Evolutionary conservation across 1,140 invertebrate genomes (phyloP).

Genomic region (Temnothorax curvispinosus): DNA sequence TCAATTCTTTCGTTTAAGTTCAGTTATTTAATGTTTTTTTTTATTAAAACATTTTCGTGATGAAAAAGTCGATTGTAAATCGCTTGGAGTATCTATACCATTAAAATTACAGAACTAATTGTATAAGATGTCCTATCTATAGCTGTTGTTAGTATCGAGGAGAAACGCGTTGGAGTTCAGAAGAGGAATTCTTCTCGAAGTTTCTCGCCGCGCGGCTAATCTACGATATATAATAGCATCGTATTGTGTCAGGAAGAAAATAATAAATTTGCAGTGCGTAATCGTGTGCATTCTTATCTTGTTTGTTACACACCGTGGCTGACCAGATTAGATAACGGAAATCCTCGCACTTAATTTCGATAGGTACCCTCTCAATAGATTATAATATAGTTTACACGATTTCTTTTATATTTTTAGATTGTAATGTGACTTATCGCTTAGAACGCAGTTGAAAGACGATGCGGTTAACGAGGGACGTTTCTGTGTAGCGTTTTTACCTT

Average conservation of each 20-base stretch:
- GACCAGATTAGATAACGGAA: constrained; percentile 26
- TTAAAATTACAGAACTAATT: neutral
- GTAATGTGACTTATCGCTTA: neutral
- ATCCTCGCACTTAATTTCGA: constrained; percentile 31
- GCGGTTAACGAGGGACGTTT: neutral
- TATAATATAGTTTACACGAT: constrained; percentile 4
- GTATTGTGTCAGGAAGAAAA: constrained; percentile 6
- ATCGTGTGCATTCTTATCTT: constrained; percentile 11
- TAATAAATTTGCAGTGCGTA: constrained; percentile 17
- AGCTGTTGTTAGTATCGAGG: neutral
- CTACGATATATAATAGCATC: neutral
- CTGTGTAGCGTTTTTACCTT: constrained; percentile 18
- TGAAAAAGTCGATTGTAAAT: neutral
- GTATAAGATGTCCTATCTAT: neutral
- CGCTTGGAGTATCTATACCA: neutral
- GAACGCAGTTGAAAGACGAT: neutral
- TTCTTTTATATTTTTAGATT: neutral
- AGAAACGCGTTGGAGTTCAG: neutral
- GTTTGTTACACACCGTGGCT: neutral
- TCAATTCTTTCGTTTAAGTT: neutral
- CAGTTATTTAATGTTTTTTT: neutral
- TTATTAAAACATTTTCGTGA: neutral
- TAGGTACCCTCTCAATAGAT: neutral
- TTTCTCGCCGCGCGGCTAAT: neutral
- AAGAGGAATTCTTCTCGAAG: neutral